Conservation (phyloP, 2,113 vertebrate species). For the Nymphicus hollandicus region DNA sequence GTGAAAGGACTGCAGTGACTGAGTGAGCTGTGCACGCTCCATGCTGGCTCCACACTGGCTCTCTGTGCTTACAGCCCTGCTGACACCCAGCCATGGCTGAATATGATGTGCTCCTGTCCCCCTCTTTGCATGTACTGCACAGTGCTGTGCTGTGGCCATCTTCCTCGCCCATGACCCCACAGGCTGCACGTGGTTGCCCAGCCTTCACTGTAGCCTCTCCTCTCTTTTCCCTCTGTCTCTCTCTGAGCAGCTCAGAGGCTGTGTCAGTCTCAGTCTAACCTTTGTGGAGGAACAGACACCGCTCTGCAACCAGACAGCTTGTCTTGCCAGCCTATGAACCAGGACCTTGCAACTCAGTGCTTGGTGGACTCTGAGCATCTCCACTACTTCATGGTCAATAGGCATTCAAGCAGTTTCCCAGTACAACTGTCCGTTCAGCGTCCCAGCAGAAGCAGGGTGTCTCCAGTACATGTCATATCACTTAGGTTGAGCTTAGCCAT, state of each 20-base stretch:
- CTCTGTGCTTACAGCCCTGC: background rate
- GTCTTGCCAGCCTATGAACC: background rate
- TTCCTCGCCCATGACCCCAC: rapidly evolving
- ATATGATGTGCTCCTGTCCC: background rate
- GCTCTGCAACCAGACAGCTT: background rate
- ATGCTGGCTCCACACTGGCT: background rate
- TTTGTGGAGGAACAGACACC: background rate
- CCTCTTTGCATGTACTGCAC: background rate
- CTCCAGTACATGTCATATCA: background rate
- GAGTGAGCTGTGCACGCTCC: background rate
- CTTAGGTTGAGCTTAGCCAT: background rate
- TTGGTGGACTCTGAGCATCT: background rate
- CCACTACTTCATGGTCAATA: background rate
- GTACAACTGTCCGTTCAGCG: background rate
- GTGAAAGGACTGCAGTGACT: background rate
- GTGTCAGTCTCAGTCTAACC: background rate
- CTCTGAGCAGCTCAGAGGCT: background rate
- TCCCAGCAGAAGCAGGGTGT: background rate
- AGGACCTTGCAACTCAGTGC: background rate
- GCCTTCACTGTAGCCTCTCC: background rate
- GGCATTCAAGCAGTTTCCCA: background rate
- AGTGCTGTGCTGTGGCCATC: background rate
- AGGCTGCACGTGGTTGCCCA: background rate
- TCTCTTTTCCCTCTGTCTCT: background rate
- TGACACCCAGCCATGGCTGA: background rate